These are phyloP conservation scores for Rana temporaria DNA, from an alignment of 2,113 vertebrate genomes.

Conservation along the genomic window DNA sequence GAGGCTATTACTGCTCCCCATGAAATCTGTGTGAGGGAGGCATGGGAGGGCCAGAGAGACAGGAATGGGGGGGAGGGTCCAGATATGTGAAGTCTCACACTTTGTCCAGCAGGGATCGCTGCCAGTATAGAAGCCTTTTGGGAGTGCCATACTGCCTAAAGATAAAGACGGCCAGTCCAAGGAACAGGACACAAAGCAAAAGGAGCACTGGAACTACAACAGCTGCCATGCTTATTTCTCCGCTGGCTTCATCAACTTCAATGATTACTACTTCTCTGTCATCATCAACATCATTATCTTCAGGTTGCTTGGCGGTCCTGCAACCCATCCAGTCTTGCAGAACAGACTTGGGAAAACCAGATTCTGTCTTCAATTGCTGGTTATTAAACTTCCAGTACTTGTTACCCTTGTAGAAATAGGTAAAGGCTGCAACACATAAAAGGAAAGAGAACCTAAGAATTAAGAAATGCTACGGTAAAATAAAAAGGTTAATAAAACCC, in stretches of 20 bases:
- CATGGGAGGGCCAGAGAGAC: constrained; percentile 45
- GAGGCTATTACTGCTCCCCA: constrained; percentile 39
- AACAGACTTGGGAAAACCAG: constrained; percentile 87
- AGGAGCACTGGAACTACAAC: constrained; percentile 84
- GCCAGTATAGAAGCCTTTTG: constrained; percentile 87
- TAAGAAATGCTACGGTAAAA: too few relatives aligned
- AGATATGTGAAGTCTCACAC: constrained; percentile 77
- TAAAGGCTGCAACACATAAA: constrained; percentile 74
- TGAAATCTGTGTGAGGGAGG: constrained; percentile 52
- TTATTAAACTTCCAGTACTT: constrained; percentile 95
- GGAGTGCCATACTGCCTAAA: constrained; percentile 88
- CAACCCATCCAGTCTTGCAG: constrained; percentile 90
- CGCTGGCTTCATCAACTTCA: constrained; percentile 76
- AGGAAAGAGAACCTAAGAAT: too few relatives aligned
- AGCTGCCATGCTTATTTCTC: constrained; percentile 65
- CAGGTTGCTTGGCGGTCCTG: constrained; percentile 68
- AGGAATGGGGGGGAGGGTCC: constrained; percentile 60
- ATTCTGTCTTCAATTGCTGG: constrained; percentile 87
- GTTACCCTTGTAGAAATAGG: constrained; percentile 91
- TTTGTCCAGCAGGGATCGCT: constrained; percentile 91
- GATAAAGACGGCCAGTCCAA: constrained; percentile 81
- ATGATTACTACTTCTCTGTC: constrained; percentile 83
- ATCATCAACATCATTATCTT: constrained; percentile 67
- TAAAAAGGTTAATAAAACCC: too few relatives aligned
- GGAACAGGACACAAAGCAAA: constrained; percentile 78